Conservation (phyloP, 92 coral and sea anemone genomes). For the Parazoanthus atlanticus region DNA sequence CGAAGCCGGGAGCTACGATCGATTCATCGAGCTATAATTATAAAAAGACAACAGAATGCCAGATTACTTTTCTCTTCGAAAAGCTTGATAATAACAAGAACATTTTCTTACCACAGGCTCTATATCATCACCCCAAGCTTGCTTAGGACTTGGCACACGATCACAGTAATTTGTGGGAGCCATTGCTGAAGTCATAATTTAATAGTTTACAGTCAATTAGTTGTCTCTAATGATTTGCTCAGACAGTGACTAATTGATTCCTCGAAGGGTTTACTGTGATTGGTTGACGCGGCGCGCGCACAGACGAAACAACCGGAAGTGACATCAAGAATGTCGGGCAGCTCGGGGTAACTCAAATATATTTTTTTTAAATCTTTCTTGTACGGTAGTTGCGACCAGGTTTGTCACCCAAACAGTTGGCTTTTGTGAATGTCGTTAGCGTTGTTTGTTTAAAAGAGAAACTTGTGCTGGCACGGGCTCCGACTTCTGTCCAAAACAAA, state of each 20-base stretch:
- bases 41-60: background rate
- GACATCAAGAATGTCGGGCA: too few species aligned
- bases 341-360: too few species aligned
- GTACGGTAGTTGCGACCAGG: too few species aligned
- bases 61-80: background rate
- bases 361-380: too few species aligned
- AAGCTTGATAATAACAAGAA: background rate
- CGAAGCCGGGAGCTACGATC: slow-evolving; percentile 76
- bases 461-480: too few species aligned
- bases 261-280: background rate
- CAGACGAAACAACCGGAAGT: background rate
- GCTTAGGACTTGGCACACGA: slow-evolving; percentile 55
- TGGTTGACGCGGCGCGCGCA: slow-evolving; percentile 16
- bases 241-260: background rate
- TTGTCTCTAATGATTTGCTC: slow-evolving; percentile 41
- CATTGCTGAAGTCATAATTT: slow-evolving; percentile 89
- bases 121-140: slow-evolving; percentile 75
- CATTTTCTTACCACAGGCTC: slow-evolving; percentile 58
- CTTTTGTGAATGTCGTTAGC: too few species aligned
- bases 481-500: too few species aligned
- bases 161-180: slow-evolving; percentile 72
- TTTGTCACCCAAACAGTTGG: too few species aligned
- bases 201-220: slow-evolving; percentile 20
- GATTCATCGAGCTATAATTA: slow-evolving; percentile 67
- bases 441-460: too few species aligned